Evolutionary conservation across 2,113 vertebrate genomes (phyloP).

Genomic region (Zosterops lateralis): DNA sequence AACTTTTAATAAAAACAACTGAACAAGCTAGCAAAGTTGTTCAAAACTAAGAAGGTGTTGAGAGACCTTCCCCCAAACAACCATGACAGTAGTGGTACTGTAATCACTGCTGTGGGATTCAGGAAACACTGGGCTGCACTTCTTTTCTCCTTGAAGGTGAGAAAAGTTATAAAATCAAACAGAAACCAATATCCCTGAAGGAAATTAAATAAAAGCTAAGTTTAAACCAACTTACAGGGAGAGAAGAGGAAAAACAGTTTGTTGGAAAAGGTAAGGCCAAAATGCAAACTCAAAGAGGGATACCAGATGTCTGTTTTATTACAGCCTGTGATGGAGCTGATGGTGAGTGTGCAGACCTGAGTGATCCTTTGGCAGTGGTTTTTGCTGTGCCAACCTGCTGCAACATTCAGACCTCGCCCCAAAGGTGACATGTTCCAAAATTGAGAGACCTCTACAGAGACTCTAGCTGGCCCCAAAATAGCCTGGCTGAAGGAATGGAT

Average conservation of each 20-base stretch:
- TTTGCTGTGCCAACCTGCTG: background rate
- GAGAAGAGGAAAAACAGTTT: background rate
- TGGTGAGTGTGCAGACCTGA: background rate
- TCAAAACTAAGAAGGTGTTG: background rate
- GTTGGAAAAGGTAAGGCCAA: background rate
- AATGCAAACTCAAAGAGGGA: background rate
- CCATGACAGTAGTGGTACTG: background rate
- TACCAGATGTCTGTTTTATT: background rate
- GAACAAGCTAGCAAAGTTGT: background rate
- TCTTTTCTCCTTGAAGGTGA: background rate
- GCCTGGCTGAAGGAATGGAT: background rate
- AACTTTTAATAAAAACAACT: background rate
- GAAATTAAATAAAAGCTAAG: background rate
- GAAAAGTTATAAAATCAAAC: background rate
- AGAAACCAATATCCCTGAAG: background rate
- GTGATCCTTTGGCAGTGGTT: fast-evolving
- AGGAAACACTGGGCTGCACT: background rate
- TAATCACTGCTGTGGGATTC: background rate
- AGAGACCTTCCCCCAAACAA: background rate
- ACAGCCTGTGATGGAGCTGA: background rate
- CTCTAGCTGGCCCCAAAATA: background rate
- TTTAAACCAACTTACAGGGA: background rate
- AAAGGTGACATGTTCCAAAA: background rate
- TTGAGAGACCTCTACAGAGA: background rate
- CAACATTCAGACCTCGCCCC: fast-evolving